phyloP scores from a whole-genome alignment of 2,113 vertebrate genomes.

The Struthidea cinerea region DNA sequence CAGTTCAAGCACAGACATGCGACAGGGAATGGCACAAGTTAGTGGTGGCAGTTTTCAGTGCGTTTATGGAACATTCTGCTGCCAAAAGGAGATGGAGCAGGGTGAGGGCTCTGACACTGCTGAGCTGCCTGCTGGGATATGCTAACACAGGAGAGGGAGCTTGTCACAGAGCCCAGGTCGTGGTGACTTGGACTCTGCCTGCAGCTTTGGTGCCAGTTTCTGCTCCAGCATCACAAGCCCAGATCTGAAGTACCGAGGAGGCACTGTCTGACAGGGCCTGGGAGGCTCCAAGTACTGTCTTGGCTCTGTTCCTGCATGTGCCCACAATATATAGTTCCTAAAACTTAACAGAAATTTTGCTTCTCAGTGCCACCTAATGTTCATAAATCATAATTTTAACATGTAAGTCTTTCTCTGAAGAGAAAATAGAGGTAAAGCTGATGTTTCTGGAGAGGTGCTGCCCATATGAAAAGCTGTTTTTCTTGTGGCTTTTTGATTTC shows the following conservation, averaged over 20 bases:
- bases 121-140: not conserved
- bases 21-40: not conserved
- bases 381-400: not conserved
- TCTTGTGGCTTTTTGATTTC: not conserved
- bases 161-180: not conserved
- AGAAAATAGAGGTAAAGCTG: not conserved
- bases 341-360: not conserved
- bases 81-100: not conserved
- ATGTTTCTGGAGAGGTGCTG: not conserved
- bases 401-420: not conserved
- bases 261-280: accelerated
- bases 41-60: not conserved
- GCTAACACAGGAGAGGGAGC: not conserved
- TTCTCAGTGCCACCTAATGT: not conserved
- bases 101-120: not conserved
- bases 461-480: not conserved
- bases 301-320: not conserved
- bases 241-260: not conserved
- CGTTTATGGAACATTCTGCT: accelerated
- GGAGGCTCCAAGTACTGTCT: not conserved
- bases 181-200: not conserved
- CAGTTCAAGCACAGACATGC: not conserved
- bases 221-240: not conserved
- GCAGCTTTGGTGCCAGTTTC: not conserved
- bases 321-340: not conserved